Conservation (phyloP, 1,140 invertebrate genomes). For the Limonius californicus region DNA sequence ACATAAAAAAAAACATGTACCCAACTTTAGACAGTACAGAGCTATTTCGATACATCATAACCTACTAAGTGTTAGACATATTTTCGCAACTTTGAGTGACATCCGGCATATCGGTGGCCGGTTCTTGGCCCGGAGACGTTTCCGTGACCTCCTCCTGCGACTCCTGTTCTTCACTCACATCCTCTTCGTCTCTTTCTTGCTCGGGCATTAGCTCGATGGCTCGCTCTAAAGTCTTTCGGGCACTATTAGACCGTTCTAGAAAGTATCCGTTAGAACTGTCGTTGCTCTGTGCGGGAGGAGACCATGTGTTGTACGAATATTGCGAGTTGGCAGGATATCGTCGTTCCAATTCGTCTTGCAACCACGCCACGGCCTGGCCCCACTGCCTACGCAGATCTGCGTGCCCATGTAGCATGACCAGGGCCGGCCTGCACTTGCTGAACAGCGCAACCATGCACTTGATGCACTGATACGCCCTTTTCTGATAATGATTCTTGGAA, state of each 20-base stretch:
- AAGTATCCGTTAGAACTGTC: constrained; percentile 94
- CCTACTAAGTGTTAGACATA: constrained; percentile 32
- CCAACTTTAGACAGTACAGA: constrained; percentile 13
- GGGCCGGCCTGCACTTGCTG: constrained; percentile 71
- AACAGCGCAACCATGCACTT: constrained; percentile 92
- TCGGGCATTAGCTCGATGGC: constrained; percentile 80
- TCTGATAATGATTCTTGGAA: constrained; percentile 93
- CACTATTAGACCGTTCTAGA: constrained; percentile 89
- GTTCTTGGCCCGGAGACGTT: constrained; percentile 15
- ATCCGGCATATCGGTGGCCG: constrained; percentile 26
- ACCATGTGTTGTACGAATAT: constrained; percentile 91
- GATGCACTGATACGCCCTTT: constrained; percentile 94
- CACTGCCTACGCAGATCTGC: constrained; percentile 80
- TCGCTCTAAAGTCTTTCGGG: constrained; percentile 81
- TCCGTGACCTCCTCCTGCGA: constrained; percentile 38
- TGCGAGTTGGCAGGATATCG: constrained; percentile 47
- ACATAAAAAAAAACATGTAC: constrained; percentile 14
- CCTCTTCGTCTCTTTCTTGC: constrained; percentile 54
- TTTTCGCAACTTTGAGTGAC: constrained; percentile 39
- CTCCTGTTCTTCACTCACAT: constrained; percentile 41
- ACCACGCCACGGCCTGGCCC: constrained; percentile 85
- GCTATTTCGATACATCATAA: constrained; percentile 2
- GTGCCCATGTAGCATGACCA: constrained; percentile 72
- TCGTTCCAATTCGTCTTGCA: constrained; percentile 87
- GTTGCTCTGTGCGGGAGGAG: constrained; percentile 87